Conservation (phyloP, 2,888 invertebrate genomes). For the Chloroclysta siterata region DNA sequence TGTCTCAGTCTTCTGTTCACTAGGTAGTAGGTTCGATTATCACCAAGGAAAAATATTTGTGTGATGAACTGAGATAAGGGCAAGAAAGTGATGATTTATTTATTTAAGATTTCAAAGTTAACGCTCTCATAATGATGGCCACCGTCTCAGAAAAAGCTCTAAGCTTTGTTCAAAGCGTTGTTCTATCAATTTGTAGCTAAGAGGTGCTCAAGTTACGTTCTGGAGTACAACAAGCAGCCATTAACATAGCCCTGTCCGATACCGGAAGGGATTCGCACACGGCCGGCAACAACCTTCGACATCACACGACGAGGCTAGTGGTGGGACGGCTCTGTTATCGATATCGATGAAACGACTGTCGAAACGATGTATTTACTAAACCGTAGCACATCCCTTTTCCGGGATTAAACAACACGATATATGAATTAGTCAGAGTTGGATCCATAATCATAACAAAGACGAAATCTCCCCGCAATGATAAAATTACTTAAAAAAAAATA, state of each 20-base stretch:
- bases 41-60: no score
- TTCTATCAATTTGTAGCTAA: conserved; percentile 35
- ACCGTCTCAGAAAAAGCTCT: neutral
- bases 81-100: no score
- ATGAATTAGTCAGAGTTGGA: no score
- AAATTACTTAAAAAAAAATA: no score
- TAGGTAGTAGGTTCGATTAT: no score
- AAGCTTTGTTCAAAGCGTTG: conserved; percentile 10
- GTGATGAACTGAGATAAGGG: no score
- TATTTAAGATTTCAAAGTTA: no score
- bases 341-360: conserved; percentile 32
- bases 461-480: no score
- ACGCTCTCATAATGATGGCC: neutral
- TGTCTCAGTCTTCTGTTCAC: no score
- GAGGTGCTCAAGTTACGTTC: conserved; percentile 36
- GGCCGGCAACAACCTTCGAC: conserved; percentile 76
- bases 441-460: no score
- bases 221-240: conserved; percentile 62
- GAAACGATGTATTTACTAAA: neutral
- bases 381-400: no score
- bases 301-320: conserved; percentile 72
- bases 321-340: conserved; percentile 44
- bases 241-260: conserved; percentile 68
- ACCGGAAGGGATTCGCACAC: conserved; percentile 75
- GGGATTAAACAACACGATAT: no score